Evolutionary conservation across 2,113 vertebrate genomes (phyloP).

Genomic region (Dasyprocta punctata): DNA sequence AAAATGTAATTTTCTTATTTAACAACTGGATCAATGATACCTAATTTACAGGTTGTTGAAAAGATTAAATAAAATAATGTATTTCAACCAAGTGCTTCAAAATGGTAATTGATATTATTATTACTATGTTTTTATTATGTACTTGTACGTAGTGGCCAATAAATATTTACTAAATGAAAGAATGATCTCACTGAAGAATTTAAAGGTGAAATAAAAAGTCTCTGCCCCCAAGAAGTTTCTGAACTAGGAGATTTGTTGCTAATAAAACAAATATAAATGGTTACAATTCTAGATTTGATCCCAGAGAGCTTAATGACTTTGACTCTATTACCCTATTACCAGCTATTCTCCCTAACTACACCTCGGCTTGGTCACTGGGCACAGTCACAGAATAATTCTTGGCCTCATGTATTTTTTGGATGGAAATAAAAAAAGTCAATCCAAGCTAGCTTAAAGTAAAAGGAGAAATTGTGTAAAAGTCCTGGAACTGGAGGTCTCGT

Average conservation of each 20-base stretch:
- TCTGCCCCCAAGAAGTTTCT: neutral
- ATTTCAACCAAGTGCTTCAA: neutral
- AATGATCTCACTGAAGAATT: slow-evolving; percentile 25
- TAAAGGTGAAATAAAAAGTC: slow-evolving; percentile 18
- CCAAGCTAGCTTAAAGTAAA: slow-evolving; percentile 24
- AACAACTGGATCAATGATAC: neutral
- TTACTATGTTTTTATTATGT: neutral
- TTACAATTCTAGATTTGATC: neutral
- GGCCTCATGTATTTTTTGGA: neutral
- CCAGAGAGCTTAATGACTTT: neutral
- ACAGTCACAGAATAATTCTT: slow-evolving; percentile 2
- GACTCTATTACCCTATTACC: neutral
- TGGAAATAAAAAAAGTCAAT: neutral
- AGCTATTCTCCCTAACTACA: neutral
- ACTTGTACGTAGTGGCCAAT: neutral
- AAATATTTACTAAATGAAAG: slow-evolving; percentile 7
- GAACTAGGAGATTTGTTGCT: neutral
- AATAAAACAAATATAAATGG: slow-evolving; percentile 46
- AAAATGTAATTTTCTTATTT: neutral
- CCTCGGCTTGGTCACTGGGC: neutral
- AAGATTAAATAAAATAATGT: slow-evolving; percentile 30
- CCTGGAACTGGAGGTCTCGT: neutral
- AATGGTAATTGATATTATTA: slow-evolving; percentile 1
- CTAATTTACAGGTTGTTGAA: neutral
- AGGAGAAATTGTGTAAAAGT: slow-evolving; percentile 4